phyloP scores from a whole-genome alignment of 2,113 vertebrate genomes.

The Rhinolophus ferrumequinum region DNA sequence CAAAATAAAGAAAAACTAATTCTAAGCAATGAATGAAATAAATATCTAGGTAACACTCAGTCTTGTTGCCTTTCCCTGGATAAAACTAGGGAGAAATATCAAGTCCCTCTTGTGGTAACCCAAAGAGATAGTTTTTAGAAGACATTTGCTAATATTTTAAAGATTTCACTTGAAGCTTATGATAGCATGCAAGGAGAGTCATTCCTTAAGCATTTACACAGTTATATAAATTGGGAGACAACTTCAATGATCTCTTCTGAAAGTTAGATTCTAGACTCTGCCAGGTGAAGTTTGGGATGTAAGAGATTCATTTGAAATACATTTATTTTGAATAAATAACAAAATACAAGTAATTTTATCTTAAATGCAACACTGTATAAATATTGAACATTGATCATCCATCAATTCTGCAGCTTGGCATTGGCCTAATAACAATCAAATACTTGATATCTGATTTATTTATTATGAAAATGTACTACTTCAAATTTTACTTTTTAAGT shows the following conservation, averaged over 20 bases:
- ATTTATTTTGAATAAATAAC: not conserved
- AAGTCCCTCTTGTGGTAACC: not conserved
- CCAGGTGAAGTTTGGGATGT: not conserved
- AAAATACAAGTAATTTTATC: not conserved
- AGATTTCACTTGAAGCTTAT: not conserved
- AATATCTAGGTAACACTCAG: not conserved
- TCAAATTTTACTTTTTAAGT: not conserved
- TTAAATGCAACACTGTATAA: not conserved
- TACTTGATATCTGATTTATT: not conserved
- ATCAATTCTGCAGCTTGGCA: not conserved
- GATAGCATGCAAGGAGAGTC: not conserved
- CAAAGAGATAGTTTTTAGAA: not conserved
- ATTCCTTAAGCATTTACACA: not conserved
- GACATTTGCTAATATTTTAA: not conserved
- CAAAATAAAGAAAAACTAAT: slow-evolving; percentile 33
- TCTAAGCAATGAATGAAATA: slow-evolving; percentile 6
- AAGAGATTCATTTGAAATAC: not conserved
- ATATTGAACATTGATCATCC: not conserved
- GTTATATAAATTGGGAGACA: not conserved
- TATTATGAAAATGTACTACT: not conserved
- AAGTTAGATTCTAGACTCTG: not conserved
- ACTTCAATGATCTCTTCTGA: not conserved
- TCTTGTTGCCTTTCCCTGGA: not conserved
- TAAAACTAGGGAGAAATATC: not conserved
- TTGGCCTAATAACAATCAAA: not conserved